These are phyloP conservation scores for Reinhardtius hippoglossoides DNA, from an alignment of 2,113 vertebrate genomes.

Conservation along the genomic window DNA sequence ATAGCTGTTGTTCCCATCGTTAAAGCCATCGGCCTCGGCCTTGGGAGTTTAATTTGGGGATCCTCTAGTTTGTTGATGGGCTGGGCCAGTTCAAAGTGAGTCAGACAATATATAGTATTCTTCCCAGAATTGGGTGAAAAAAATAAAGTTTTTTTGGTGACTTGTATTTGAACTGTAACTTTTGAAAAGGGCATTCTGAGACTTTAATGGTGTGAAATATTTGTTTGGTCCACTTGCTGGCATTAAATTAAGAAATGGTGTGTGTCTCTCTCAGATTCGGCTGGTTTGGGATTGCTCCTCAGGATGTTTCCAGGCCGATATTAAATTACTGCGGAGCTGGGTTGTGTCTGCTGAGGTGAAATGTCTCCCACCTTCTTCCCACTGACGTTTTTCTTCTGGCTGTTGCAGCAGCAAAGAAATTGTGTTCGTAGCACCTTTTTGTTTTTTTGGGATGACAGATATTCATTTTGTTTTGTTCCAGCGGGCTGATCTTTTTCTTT, in stretches of 20 bases:
- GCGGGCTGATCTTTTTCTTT: constrained; percentile 91
- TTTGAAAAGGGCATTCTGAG: neutral
- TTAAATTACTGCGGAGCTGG: constrained; percentile 90
- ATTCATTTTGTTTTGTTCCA: constrained; percentile 66
- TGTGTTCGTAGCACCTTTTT: neutral
- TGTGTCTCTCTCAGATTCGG: constrained; percentile 84
- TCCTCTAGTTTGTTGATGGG: constrained; percentile 89
- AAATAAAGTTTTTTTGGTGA: neutral
- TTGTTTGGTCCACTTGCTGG: neutral
- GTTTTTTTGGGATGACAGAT: neutral
- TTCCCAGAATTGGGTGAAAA: no score
- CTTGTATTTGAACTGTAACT: neutral
- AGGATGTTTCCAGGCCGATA: constrained; percentile 85
- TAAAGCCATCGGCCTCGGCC: constrained; percentile 90
- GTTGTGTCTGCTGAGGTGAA: constrained; percentile 89
- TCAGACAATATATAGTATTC: neutral
- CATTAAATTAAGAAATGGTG: neutral
- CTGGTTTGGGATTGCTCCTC: constrained; percentile 89
- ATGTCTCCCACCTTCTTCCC: neutral
- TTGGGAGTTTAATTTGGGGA: constrained; percentile 91
- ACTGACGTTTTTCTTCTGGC: neutral
- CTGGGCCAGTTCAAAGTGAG: constrained; percentile 93
- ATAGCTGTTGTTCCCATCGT: constrained; percentile 88
- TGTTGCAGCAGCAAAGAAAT: neutral
- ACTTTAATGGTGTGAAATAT: neutral